phyloP scores from a whole-genome alignment of 2,888 invertebrate species.

The Chromoteleia sp. region DNA sequence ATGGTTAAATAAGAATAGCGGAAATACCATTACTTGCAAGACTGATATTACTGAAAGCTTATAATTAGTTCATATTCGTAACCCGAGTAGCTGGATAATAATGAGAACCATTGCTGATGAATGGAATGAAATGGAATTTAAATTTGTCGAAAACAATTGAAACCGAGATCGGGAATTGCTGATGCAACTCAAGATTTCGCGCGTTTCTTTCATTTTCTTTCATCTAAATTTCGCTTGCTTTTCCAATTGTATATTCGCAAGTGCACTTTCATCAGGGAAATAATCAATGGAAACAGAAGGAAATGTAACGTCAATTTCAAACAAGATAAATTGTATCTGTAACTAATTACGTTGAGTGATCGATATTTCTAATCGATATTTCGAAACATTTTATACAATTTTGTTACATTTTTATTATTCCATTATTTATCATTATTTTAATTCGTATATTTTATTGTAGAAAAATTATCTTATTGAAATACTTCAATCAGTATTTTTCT shows the following conservation, averaged over 20 bases:
- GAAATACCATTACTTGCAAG: neutral
- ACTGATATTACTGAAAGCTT: constrained; percentile 12
- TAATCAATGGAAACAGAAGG: constrained; percentile 8
- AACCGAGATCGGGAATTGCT: constrained; percentile 13
- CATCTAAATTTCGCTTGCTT: constrained; percentile 17
- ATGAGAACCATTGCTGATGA: constrained; percentile 12
- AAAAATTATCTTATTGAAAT: too few relatives aligned
- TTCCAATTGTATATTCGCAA: constrained; percentile 13
- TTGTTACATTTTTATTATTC: too few relatives aligned
- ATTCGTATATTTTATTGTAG: too few relatives aligned
- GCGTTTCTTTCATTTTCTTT: constrained; percentile 11
- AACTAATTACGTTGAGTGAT: too few relatives aligned
- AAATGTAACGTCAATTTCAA: constrained; percentile 4
- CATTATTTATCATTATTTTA: too few relatives aligned
- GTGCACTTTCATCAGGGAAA: constrained; percentile 24
- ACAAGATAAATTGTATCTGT: too few relatives aligned
- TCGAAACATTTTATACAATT: too few relatives aligned
- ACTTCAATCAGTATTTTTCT: too few relatives aligned
- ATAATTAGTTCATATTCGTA: constrained; percentile 29
- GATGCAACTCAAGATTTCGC: constrained; percentile 16
- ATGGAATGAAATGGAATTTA: constrained; percentile 9
- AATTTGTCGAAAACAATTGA: constrained; percentile 37
- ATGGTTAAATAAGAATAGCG: too few relatives aligned
- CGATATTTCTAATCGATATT: too few relatives aligned
- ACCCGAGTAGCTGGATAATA: constrained; percentile 13